Percentiles rank a stretch among this genome's conserved stretches.
Conservation (phyloP, 2,113 vertebrate species). For the Mesocricetus auratus region DNA sequence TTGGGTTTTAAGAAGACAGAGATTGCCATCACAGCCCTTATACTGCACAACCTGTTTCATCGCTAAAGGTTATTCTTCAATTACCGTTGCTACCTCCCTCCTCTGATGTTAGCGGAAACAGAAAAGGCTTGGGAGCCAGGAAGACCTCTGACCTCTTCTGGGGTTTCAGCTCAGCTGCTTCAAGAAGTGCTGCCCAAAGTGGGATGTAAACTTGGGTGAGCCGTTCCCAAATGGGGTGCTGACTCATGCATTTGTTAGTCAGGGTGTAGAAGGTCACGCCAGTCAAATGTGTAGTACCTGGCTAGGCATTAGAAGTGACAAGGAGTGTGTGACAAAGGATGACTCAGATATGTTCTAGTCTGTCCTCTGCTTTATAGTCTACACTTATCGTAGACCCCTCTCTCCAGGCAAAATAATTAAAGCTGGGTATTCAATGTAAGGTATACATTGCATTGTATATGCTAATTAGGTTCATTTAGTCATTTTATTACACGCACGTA, state of each 20-base stretch:
- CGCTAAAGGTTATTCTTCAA: constrained; percentile 47
- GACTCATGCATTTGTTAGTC: neutral
- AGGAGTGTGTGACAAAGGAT: neutral
- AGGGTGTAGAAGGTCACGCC: neutral
- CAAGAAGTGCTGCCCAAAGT: neutral
- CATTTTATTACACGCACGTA: neutral
- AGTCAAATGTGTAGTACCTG: neutral
- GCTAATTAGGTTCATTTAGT: neutral
- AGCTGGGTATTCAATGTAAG: neutral
- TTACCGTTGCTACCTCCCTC: neutral
- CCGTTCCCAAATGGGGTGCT: neutral
- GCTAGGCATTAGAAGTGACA: neutral
- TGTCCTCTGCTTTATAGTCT: neutral
- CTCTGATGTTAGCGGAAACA: neutral
- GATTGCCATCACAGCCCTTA: neutral
- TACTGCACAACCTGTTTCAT: constrained; percentile 25
- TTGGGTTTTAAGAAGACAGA: neutral
- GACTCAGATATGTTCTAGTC: neutral
- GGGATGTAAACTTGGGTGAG: neutral
- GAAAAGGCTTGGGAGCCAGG: neutral
- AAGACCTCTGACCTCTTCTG: neutral
- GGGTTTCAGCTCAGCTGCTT: neutral
- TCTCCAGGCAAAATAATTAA: neutral
- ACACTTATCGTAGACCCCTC: neutral
- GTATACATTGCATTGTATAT: neutral